phyloP scores from a whole-genome alignment of 2,113 vertebrate genomes.

The Morone chrysops region DNA sequence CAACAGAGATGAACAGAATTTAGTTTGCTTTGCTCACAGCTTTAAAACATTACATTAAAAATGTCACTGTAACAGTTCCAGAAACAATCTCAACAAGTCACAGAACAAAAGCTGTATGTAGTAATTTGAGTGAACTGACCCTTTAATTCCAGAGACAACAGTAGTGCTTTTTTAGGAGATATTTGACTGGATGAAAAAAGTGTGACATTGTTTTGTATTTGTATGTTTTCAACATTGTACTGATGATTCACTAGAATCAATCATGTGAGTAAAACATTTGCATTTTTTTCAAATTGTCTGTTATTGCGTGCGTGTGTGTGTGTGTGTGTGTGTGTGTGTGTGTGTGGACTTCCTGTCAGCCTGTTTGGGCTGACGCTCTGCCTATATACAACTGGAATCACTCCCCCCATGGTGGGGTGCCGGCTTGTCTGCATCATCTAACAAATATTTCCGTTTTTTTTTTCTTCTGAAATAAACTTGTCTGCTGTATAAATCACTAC shows the following conservation, averaged over 20 bases:
- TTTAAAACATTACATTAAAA: too few relatives aligned
- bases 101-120: too few relatives aligned
- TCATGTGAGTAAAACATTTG: background rate
- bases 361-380: background rate
- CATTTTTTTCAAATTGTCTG: background rate
- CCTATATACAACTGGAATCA: background rate
- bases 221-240: background rate
- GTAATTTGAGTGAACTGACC: background rate
- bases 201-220: background rate
- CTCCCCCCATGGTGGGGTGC: background rate
- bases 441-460: slow-evolving; percentile 33
- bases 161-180: background rate
- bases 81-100: too few relatives aligned
- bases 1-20: too few relatives aligned
- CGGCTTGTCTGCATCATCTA: slow-evolving; percentile 6
- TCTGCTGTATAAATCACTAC: slow-evolving; percentile 41
- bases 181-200: background rate
- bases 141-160: background rate
- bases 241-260: slow-evolving; percentile 5
- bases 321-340: background rate
- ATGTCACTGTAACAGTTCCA: too few relatives aligned
- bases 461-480: slow-evolving; percentile 20
- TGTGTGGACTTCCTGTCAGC: slow-evolving; percentile 16
- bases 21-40: too few relatives aligned
- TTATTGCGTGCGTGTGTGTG: background rate